These are phyloP conservation scores for Apodemia hepburni DNA, from an alignment of 2,888 invertebrate genomes.

Conservation along the genomic window DNA sequence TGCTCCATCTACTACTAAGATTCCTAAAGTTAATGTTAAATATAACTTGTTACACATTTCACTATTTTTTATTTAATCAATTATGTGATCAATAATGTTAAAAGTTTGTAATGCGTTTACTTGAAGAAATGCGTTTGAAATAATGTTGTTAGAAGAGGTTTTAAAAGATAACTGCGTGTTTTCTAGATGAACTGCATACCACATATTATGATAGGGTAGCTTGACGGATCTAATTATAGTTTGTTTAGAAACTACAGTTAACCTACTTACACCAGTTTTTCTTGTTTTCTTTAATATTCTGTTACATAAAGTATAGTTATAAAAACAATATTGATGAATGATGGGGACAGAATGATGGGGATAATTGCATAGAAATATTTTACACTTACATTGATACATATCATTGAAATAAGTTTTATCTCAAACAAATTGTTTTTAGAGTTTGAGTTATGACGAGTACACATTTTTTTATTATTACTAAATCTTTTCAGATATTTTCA, in stretches of 20 bases:
- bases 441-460: too few species aligned
- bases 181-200: constrained; percentile 17
- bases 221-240: constrained; percentile 59
- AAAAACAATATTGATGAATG: too few species aligned
- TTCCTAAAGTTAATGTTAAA: neutral
- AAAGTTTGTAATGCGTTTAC: neutral
- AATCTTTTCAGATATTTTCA: too few species aligned
- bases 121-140: neutral
- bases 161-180: constrained; percentile 6
- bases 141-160: neutral
- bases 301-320: too few species aligned
- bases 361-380: too few species aligned
- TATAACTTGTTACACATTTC: neutral
- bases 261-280: constrained; percentile 34
- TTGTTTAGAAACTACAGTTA: constrained; percentile 57
- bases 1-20: neutral
- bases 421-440: too few species aligned
- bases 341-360: too few species aligned
- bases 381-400: too few species aligned
- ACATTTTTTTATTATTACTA: too few species aligned
- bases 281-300: too few species aligned
- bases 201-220: constrained; percentile 38
- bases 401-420: too few species aligned
- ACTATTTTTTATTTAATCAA: neutral
- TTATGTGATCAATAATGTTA: neutral